phyloP scores from a whole-genome alignment of 2,113 vertebrate species.

The Neolamprologus caudopunctatus region DNA sequence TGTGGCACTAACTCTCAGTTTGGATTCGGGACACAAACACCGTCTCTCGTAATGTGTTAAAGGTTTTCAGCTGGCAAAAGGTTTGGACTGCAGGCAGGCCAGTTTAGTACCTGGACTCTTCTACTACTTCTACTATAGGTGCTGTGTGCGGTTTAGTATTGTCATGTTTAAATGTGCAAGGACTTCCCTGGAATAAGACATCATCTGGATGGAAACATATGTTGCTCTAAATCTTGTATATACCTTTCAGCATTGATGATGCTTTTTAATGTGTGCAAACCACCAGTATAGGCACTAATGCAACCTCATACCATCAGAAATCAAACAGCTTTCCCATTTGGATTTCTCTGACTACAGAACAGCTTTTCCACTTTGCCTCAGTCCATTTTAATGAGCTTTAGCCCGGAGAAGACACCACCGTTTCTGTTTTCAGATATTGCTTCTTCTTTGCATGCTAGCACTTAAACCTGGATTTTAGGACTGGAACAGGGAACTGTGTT shows the following conservation, averaged over 20 bases:
- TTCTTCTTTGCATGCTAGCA: not conserved
- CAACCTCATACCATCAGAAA: no score
- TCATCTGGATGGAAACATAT: not conserved
- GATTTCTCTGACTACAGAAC: not conserved
- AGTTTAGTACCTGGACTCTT: not conserved
- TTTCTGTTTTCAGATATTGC: fast-evolving
- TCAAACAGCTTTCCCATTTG: not conserved
- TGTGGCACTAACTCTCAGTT: not conserved
- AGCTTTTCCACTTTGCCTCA: not conserved
- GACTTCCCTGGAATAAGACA: not conserved
- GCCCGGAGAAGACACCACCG: fast-evolving
- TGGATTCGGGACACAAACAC: not conserved
- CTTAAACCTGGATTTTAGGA: not conserved
- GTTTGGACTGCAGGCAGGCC: not conserved
- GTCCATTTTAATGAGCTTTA: not conserved
- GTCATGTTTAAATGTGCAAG: not conserved
- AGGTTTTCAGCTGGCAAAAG: not conserved
- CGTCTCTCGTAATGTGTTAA: fast-evolving
- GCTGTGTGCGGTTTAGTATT: not conserved
- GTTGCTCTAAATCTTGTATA: not conserved
- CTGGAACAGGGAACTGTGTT: not conserved
- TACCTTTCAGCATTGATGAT: not conserved
- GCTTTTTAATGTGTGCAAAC: not conserved
- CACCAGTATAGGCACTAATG: not conserved
- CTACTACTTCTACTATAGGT: not conserved